phyloP scores from a whole-genome alignment of 2,888 invertebrate species.

The Rhingia campestris region DNA sequence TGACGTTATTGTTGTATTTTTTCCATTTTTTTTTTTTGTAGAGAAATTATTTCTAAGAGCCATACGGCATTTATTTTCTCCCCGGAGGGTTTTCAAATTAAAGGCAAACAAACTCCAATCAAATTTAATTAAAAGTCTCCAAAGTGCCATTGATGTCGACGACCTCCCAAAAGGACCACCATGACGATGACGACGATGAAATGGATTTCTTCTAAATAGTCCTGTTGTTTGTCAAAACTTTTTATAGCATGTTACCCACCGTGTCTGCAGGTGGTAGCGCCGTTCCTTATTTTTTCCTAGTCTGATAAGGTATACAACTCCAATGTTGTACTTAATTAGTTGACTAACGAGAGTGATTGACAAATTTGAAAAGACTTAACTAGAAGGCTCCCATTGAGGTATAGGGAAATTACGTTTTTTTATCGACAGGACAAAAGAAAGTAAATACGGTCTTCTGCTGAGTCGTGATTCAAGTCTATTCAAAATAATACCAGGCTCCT shows the following conservation, averaged over 20 bases:
- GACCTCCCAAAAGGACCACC: slow-evolving; percentile 25
- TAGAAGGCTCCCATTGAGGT: not conserved
- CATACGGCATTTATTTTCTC: not conserved
- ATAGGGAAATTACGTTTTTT: slow-evolving; percentile 46
- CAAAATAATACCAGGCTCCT: slow-evolving; percentile 21
- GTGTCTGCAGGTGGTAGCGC: slow-evolving; percentile 55
- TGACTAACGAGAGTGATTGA: slow-evolving; percentile 66
- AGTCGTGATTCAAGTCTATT: slow-evolving; percentile 50
- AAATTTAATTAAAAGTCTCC: slow-evolving; percentile 61
- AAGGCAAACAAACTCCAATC: slow-evolving; percentile 32
- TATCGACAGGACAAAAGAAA: slow-evolving; percentile 20
- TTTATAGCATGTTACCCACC: slow-evolving; percentile 6
- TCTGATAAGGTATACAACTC: slow-evolving; percentile 2
- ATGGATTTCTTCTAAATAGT: slow-evolving; percentile 28
- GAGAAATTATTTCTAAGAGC: not conserved
- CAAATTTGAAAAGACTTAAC: slow-evolving; percentile 57
- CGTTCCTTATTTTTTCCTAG: slow-evolving; percentile 12
- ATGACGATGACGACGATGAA: not conserved
- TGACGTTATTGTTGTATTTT: slow-evolving; percentile 8
- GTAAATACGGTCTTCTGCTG: slow-evolving; percentile 33
- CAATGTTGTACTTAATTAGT: slow-evolving; percentile 64
- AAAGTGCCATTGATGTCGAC: slow-evolving; percentile 45
- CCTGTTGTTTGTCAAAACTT: not conserved
- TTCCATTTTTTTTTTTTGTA: not conserved
- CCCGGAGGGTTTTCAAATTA: slow-evolving; percentile 3